Evolutionary conservation across 2,888 invertebrate genomes (phyloP), one percentile per base, ranked within the genome.

Genomic region (Nysson spinosus): DNA sequence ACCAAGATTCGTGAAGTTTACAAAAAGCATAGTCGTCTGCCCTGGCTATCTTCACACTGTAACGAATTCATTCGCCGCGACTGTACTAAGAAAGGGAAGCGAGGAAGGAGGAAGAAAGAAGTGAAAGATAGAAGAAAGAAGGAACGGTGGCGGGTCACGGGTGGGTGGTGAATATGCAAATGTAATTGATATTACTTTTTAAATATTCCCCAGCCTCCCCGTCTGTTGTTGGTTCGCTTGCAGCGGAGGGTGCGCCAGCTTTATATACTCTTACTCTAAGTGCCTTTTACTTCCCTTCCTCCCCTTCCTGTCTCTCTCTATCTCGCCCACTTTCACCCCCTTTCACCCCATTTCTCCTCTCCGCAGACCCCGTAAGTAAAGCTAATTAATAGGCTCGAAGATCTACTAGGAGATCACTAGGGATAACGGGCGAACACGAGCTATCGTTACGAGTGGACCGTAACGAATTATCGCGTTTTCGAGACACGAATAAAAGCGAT

Each of bases 161-260:
- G 79, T 74, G 78, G 78, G 72, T 78, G 80, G 84, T 80, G 81
- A 79, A 85, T 84, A 85, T 86, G 85, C 85, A 86, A 86, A 86
- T 85, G 84, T 85, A 85, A 85, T 85, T 85, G 84, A 85, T 85
- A 85, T 86, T 85, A 86, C 85, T 85, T 86, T 86, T 86, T 86
- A 86, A 86, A 86, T 86, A 86, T 86, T 86, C 86, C 82, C 83
- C 81, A 80, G 72, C 80, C 82, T 77, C 70, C 71, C 81, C 81
- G 83, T 84, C 82, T 82, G 80, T 81, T 79, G 81, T 80, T 78
- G 76, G 81, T 79, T 80, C 75, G 75, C 72, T 71, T 70, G 68
- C 64, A 67, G 67, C 65, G 64, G 79, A 79, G 80, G 80, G 81
- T 80, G 81, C 76, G 83, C 76, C 79, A 72, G 83, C 76, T 81